Conservation (phyloP, 2,797 vertebrate species). For the Danio choprae region DNA sequence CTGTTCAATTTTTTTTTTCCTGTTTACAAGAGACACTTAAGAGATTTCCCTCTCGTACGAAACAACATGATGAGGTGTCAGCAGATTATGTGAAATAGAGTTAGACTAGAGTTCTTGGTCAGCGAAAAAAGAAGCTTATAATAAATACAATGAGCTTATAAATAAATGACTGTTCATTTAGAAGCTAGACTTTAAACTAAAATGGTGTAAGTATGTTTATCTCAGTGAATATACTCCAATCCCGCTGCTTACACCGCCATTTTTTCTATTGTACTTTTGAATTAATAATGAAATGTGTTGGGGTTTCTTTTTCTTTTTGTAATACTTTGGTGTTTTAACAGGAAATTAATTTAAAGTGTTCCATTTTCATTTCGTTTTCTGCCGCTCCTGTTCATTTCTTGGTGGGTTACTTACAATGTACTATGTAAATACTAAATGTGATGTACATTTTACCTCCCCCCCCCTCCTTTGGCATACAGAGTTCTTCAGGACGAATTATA, state of each 20-base stretch:
- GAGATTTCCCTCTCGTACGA: constrained; percentile 94
- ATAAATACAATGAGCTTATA: constrained; percentile 19
- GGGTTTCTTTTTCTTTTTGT: constrained; percentile 69
- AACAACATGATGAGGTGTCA: constrained; percentile 82
- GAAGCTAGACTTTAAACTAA: constrained; percentile 85
- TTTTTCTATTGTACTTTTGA: constrained; percentile 80
- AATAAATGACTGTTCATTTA: constrained; percentile 68
- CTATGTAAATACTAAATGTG: constrained; percentile 72
- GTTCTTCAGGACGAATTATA: constrained; percentile 95
- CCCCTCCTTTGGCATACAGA: constrained; percentile 89
- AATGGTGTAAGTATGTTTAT: constrained; percentile 90
- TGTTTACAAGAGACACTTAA: constrained; percentile 97
- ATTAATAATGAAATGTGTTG: constrained; percentile 83
- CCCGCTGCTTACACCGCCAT: constrained; percentile 87
- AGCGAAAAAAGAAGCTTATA: constrained; percentile 33
- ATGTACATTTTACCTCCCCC: constrained; percentile 79
- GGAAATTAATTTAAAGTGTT: constrained; percentile 90
- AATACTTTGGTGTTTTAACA: constrained; percentile 88
- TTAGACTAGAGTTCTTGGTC: constrained; percentile 42
- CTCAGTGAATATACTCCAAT: constrained; percentile 85
- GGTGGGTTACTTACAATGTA: constrained; percentile 84
- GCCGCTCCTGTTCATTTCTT: constrained; percentile 79
- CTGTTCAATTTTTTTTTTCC: constrained; percentile 97
- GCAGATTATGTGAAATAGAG: constrained; percentile 77
- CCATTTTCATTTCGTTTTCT: constrained; percentile 47